Evolutionary conservation across 2,797 vertebrate genomes (phyloP), one percentile per base, ranked within the genome.

Genomic region (Pangasius larnaudii): DNA sequence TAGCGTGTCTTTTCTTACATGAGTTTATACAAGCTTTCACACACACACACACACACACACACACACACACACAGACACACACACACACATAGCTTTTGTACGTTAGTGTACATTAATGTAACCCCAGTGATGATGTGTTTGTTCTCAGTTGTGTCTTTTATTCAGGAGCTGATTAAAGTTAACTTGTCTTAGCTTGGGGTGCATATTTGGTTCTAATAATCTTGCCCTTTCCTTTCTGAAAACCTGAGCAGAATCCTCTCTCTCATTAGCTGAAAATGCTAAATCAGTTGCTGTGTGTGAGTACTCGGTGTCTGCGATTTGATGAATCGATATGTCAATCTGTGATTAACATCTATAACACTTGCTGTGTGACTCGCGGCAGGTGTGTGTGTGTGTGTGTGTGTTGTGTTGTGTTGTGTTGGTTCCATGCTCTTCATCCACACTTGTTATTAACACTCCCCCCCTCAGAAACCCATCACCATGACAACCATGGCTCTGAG

Each of bases 401-500:
- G 51, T 85, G 75, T 36, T 85, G 59, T 58, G 53, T 14, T 90
- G 88, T 49, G 87, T 90, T 91, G 87, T 88, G 19, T 51, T 33
- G 72, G 67, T 91, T 88, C 88, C 90, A 89, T 87, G 91, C 91
- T 88, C 84, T 91, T 90, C 86, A 88, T 80, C 88, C 87, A 77
- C 84, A 81, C 80, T 84, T 79, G 75, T 69, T 83, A 85, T 78
- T 84, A 85, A 85, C 85, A 67, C 79, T 33, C 86, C 49, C n/a
- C 56, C 92, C 93, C 91, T 94, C 92, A 94, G 94, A 94, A 95
- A 94, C 93, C 93, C 93, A 95, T 96, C 94, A 95, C 96, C 96
- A 97, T 97, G 96, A 96, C 96, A 96, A 97, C 96, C 42, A 85
- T 91, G 86, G 93, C 92, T 93, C 93, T 87, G 93, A 93, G 93